Evolutionary conservation across 2,797 vertebrate species (phyloP).

Genomic region (Decapterus maruadsi): DNA sequence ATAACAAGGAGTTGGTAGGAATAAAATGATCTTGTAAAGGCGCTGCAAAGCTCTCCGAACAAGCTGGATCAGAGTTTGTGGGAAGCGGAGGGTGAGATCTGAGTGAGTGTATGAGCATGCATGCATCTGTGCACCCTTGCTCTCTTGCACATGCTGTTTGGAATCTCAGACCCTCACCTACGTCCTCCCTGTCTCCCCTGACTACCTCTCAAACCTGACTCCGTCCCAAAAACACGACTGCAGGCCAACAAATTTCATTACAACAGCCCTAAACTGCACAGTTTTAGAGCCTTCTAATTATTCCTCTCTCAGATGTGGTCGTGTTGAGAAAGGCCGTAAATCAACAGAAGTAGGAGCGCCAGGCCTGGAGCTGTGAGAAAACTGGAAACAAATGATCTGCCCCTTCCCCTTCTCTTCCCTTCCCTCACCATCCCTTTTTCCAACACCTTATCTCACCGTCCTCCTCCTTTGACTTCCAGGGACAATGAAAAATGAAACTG

Average conservation of each 20-base stretch:
- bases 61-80: conserved; percentile 74
- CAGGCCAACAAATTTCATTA: conserved; percentile 88
- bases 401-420: conserved; percentile 75
- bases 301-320: conserved; percentile 92
- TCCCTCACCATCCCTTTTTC: conserved; percentile 54
- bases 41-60: conserved; percentile 72
- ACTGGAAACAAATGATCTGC: conserved; percentile 92
- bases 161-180: conserved; percentile 58
- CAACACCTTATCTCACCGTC: conserved; percentile 58
- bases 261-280: conserved; percentile 86
- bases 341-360: conserved; percentile 87
- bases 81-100: conserved; percentile 62
- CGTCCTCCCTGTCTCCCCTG: conserved; percentile 32
- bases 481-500: conserved; percentile 36
- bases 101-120: conserved; percentile 44
- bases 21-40: conserved; percentile 88
- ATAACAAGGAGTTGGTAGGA: conserved; percentile 85
- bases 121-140: conserved; percentile 23
- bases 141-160: conserved; percentile 18
- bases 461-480: conserved; percentile 50
- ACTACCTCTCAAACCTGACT: conserved; percentile 54
- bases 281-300: conserved; percentile 93
- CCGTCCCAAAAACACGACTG: conserved; percentile 70
- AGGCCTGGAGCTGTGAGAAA: conserved; percentile 92
- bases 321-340: conserved; percentile 88